phyloP scores from a whole-genome alignment of 2,113 vertebrate species.

The Indri indri region DNA sequence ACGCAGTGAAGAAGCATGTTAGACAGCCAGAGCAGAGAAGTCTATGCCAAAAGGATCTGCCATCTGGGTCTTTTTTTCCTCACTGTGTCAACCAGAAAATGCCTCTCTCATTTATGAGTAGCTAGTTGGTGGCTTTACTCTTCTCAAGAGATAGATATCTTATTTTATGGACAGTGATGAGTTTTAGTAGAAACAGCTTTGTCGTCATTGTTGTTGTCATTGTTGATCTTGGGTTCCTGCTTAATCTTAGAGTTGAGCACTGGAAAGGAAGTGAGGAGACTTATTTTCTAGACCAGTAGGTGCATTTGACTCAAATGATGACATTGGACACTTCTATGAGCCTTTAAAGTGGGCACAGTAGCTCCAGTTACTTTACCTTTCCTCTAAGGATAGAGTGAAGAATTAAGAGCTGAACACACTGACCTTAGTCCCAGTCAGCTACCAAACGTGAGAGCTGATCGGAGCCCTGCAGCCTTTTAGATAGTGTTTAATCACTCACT shows the following conservation, averaged over 20 bases:
- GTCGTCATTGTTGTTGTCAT: not conserved
- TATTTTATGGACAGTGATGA: conserved; percentile 20
- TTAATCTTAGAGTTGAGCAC: not conserved
- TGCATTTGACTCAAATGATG: not conserved
- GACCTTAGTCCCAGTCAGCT: not conserved
- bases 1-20: conserved; percentile 29
- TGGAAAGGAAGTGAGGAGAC: not conserved
- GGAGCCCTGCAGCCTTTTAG: not conserved
- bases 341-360: not conserved
- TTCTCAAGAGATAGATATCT: conserved; percentile 11
- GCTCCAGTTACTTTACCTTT: not conserved
- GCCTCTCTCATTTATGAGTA: conserved; percentile 12
- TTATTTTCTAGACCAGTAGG: conserved; percentile 15
- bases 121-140: not conserved
- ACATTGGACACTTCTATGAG: not conserved
- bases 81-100: conserved; percentile 56
- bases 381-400: not conserved
- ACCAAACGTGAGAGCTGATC: not conserved
- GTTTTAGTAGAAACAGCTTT: conserved; percentile 26
- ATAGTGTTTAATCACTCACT: not conserved
- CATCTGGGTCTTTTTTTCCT: conserved; percentile 70
- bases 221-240: not conserved
- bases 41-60: conserved; percentile 60
- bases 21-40: conserved; percentile 51
- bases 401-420: not conserved